Base-by-base conservation (phyloP, 2,888 invertebrate genomes). In the Drosophila maculinotata region DNA sequence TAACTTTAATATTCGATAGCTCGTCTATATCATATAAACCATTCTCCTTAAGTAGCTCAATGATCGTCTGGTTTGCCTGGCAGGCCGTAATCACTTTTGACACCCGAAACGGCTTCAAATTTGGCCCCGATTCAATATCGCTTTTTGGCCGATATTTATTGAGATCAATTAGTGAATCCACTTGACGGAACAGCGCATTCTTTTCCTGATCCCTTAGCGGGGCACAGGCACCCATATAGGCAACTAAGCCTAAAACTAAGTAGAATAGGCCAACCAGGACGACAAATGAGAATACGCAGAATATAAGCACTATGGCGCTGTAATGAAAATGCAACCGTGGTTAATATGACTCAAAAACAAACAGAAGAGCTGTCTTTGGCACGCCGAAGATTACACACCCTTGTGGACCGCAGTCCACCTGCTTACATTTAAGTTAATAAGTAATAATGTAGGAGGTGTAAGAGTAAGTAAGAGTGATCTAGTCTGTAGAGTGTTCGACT, bases 51-150 rank as follows among this genome's bases (percentile, higher is more conserved):
- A 91, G 52, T 23, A 93, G 93, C 83, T 94, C 92, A 90, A 95
- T 96, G 14, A 96, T 92, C 44, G 96, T 95, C 60, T 93, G 90
- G 91, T 97, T 97, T 23, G 89, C 89, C 87, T 96, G 95, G 89
- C 97, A 97, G 31, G 93, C 92, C 69, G 92, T 90, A 14, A 96
- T 90, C 38, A 94, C 93, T 57, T 92, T 91, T 59, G 91, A 91
- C 39, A 92, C 86, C 25, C 85, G 86, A 57, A 91, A 82, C 5
- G 89, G 86, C n/a, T n/a, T n/a, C n/a, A n/a, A n/a, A n/a, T n/a
- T n/a, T 42, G n/a, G 20, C 4, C 17, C 74, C 64, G 6, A 59
- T 7, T 42, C 8, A 1, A 20, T 7, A 3, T 20, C 14, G 1
- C 0, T 20, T 62, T 25, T 90, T 78, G 10, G 91, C 89, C 81